Base-by-base conservation (phyloP, 2,888 invertebrate species). In the Teleiodes luculella region DNA sequence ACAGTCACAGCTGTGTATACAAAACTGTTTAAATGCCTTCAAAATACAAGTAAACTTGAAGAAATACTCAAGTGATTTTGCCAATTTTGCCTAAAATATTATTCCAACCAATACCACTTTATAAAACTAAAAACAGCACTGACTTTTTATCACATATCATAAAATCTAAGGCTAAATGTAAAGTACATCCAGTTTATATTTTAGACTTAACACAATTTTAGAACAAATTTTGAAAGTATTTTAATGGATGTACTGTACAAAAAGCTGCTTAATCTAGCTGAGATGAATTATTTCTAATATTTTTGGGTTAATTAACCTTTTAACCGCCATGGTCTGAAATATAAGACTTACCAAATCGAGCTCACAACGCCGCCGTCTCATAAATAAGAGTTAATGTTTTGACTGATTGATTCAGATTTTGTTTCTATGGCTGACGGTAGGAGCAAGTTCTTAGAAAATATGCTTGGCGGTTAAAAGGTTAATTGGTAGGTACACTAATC, bases 231-330 rank as follows among this genome's bases (percentile, higher is more conserved):
- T 4, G 36, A 18, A 16, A 28, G 46, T 6, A 16, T 48, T 35
- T 1, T 20, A 4, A 45, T 51, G 37, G 10, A 51, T 51, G 37
- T 53, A 55, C 50, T 54, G 53, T 53, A 58, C 54, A 56, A 57
- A 33, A 53, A 57, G 52, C 50, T 51, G 43, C 41, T 53, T 39
- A 18, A 2, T 35, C 35, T 35, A 35, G n/a, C 35, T 24, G 24
- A 24, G 24, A 8, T 35, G n/a, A 35, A 35, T 8, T 35, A 35
- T 10, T 37, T 14, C 3, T 13, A 37, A 37, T 3, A 14, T 11
- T 14, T 14, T 11, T 13, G n/a, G n/a, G n/a, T n/a, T n/a, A n/a
- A n/a, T n/a, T n/a, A n/a, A n/a, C n/a, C n/a, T n/a, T n/a, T n/a
- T n/a, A n/a, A n/a, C n/a, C n/a, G n/a, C n/a, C n/a, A n/a, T n/a